Conservation (phyloP, 1,140 invertebrate species). For the Drosophila micromelanica region DNA sequence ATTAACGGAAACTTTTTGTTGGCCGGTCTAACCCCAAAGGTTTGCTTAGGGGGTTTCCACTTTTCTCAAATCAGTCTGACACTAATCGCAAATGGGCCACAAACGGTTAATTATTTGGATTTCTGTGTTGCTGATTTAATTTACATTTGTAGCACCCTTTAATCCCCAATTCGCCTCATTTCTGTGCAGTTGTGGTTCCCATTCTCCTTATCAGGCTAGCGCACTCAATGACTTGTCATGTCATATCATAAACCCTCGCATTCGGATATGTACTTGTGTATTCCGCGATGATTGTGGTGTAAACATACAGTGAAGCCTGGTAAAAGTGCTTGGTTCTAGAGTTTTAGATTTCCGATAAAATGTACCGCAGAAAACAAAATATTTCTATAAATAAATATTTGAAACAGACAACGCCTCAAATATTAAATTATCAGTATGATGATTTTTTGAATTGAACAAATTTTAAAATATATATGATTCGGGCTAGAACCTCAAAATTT, state of each 20-base stretch:
- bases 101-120: slow-evolving; percentile 12
- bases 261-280: neutral
- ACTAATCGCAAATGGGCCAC: slow-evolving; percentile 18
- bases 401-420: no score
- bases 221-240: slow-evolving; percentile 6
- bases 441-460: no score
- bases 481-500: no score
- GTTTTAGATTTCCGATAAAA: neutral
- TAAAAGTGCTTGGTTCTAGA: neutral
- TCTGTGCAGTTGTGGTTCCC: neutral
- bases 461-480: no score
- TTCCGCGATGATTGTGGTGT: neutral
- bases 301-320: neutral
- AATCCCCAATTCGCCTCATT: neutral
- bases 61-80: slow-evolving; percentile 10
- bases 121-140: slow-evolving; percentile 5
- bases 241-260: neutral
- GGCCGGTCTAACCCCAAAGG: neutral
- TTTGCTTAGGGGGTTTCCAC: slow-evolving; percentile 6
- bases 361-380: neutral
- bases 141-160: slow-evolving; percentile 17
- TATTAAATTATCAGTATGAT: no score
- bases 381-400: no score
- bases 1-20: neutral
- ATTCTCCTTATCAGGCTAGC: slow-evolving; percentile 5